These are phyloP conservation scores for Oxyura jamaicensis DNA, from an alignment of 2,113 vertebrate species.

Conservation along the genomic window DNA sequence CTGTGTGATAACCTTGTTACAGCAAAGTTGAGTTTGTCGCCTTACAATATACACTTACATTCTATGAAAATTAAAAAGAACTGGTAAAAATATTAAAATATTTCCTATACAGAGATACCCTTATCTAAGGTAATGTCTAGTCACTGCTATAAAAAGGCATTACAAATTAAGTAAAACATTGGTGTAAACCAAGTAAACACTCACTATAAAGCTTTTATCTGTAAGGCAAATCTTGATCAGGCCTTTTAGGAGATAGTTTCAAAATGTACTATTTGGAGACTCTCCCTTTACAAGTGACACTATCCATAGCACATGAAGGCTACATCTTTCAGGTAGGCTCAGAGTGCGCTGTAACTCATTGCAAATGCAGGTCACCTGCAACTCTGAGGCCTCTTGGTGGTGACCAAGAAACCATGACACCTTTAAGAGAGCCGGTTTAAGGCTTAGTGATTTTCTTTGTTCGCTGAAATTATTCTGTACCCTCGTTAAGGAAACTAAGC, in stretches of 20 bases:
- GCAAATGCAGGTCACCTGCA: background rate
- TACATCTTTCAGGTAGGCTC: background rate
- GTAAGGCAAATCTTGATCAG: conserved; percentile 49
- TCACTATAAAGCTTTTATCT: conserved; percentile 19
- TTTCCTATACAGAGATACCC: conserved; percentile 62
- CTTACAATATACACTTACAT: conserved; percentile 37
- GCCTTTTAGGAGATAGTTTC: conserved; percentile 25
- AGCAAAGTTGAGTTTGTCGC: background rate
- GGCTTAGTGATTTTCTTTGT: conserved; percentile 4
- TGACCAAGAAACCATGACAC: background rate
- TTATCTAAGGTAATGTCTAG: conserved; percentile 38
- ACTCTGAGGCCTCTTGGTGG: background rate
- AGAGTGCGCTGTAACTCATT: background rate
- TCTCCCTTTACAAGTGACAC: background rate
- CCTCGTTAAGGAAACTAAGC: background rate
- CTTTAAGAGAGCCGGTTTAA: conserved; percentile 18
- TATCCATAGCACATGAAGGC: background rate
- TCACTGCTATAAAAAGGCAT: conserved; percentile 61
- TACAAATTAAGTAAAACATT: conserved; percentile 64
- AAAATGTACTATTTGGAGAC: background rate
- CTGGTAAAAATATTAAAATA: conserved; percentile 68
- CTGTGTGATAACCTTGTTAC: background rate
- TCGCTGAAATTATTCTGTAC: conserved; percentile 12
- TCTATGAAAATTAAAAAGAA: conserved; percentile 55
- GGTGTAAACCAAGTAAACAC: conserved; percentile 35